Conservation (phyloP, 2,888 invertebrate genomes). For the Malthinus flaveolus region DNA sequence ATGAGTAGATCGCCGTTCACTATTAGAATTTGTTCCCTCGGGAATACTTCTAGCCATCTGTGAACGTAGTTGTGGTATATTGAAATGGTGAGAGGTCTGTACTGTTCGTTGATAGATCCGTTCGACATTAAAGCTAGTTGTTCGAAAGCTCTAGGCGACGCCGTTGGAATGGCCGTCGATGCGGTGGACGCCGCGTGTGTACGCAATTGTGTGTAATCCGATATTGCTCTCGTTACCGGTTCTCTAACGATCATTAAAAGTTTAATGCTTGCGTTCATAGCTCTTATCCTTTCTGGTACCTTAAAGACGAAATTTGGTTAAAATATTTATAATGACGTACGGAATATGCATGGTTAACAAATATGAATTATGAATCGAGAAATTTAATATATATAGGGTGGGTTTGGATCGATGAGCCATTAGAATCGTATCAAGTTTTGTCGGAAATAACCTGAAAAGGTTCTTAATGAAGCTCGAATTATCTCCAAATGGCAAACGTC, state of each 20-base stretch:
- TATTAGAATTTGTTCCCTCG: conserved; percentile 86
- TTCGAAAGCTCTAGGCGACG: conserved; percentile 69
- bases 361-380: too few relatives aligned
- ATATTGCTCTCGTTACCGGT: conserved; percentile 93
- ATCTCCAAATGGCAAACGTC: too few relatives aligned
- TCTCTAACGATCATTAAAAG: conserved; percentile 92
- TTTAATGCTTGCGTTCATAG: conserved; percentile 92
- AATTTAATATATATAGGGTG: too few relatives aligned
- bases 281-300: conserved; percentile 91
- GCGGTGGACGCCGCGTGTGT: conserved; percentile 80
- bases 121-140: conserved; percentile 79
- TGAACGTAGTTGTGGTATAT: conserved; percentile 90
- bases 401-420: too few relatives aligned
- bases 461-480: too few relatives aligned
- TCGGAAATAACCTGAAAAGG: too few relatives aligned
- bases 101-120: conserved; percentile 81
- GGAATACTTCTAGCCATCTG: conserved; percentile 91
- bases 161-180: conserved; percentile 58
- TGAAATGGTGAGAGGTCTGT: conserved; percentile 83
- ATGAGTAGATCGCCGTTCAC: conserved; percentile 94
- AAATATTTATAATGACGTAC: too few relatives aligned
- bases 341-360: too few relatives aligned
- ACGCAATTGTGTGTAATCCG: conserved; percentile 93
- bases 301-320: conserved; percentile 45
- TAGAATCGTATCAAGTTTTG: too few relatives aligned